Evolutionary conservation across 2,113 vertebrate genomes (phyloP).

Genomic region (Chloebia gouldiae): DNA sequence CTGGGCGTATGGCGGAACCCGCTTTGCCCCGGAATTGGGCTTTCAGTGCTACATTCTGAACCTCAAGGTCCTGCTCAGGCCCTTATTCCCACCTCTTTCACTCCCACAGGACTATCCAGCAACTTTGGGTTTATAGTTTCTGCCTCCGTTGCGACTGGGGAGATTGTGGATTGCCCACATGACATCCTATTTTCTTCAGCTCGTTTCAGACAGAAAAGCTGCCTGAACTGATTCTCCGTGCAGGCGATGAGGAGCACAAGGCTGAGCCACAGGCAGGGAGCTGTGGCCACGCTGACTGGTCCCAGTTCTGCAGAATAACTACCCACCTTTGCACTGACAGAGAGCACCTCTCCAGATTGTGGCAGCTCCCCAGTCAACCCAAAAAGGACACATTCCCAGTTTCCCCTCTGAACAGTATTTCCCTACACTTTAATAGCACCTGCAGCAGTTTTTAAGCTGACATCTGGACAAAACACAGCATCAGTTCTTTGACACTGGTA

Average conservation of each 20-base stretch:
- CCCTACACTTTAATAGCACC: not conserved
- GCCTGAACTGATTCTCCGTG: rapidly evolving
- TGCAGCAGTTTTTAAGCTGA: not conserved
- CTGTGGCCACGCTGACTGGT: rapidly evolving
- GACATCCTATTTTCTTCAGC: rapidly evolving
- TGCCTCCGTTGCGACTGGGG: rapidly evolving
- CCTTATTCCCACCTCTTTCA: not conserved
- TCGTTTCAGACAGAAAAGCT: not conserved
- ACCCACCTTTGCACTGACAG: rapidly evolving
- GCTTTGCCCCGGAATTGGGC: rapidly evolving
- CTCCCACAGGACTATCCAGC: no score
- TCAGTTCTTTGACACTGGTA: not conserved
- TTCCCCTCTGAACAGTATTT: not conserved
- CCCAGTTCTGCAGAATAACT: rapidly evolving
- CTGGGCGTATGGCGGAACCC: not conserved
- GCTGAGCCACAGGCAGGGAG: not conserved
- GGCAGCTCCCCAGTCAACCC: not conserved
- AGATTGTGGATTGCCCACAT: not conserved
- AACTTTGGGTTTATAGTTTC: rapidly evolving
- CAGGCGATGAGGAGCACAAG: rapidly evolving
- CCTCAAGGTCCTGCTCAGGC: no score
- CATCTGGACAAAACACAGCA: not conserved
- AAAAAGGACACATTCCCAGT: not conserved
- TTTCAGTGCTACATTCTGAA: no score
- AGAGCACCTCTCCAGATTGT: rapidly evolving